Conservation (phyloP, 2,797 vertebrate genomes). For the Halcyon chelicuti region DNA sequence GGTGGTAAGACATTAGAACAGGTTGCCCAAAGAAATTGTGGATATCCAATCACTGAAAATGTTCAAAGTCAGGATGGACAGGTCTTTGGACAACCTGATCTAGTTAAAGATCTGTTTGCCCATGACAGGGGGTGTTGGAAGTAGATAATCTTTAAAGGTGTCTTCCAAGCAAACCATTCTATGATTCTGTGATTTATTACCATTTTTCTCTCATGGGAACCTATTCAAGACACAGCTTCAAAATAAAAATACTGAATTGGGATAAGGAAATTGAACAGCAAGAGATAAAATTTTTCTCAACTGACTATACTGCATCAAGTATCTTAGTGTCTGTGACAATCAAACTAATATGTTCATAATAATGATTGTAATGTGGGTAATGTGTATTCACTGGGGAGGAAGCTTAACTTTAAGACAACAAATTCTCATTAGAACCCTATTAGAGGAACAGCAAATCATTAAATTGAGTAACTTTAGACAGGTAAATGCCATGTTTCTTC, state of each 20-base stretch:
- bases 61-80: not conserved
- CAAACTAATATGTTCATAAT: not conserved
- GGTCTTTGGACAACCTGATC: not conserved
- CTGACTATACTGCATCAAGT: not conserved
- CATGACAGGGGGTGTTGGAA: accelerated
- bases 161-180: not conserved
- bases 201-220: not conserved
- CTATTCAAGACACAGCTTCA: not conserved
- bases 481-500: not conserved
- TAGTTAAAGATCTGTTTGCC: not conserved
- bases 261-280: not conserved
- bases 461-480: not conserved
- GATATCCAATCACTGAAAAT: not conserved
- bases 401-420: not conserved
- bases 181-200: not conserved
- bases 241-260: not conserved
- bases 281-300: not conserved
- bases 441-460: not conserved
- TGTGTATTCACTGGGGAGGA: not conserved
- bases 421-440: not conserved
- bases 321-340: not conserved
- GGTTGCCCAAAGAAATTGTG: not conserved
- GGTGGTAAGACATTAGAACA: not conserved
- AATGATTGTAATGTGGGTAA: not conserved
- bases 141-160: not conserved